These are phyloP conservation scores for Orius laevigatus DNA, from an alignment of 1,140 invertebrate genomes.

Conservation along the genomic window DNA sequence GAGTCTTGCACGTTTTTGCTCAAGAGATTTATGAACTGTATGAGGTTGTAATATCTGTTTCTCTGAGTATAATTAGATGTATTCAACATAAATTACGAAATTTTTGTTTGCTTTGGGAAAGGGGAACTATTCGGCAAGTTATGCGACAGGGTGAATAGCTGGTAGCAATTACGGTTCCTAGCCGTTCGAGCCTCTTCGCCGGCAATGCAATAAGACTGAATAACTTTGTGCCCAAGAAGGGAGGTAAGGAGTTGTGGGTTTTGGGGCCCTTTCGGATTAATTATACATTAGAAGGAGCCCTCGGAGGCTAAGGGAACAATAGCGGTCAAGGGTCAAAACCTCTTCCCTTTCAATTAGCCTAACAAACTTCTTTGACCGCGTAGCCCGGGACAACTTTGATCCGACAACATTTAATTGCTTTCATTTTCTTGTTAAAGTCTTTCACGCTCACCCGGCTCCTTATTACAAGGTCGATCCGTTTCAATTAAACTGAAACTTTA, in stretches of 20 bases:
- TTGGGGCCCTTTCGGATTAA: constrained; percentile 4
- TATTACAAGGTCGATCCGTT: constrained; percentile 12
- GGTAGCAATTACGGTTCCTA: too few species aligned
- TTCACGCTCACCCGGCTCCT: constrained; percentile 4
- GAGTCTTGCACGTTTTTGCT: too few species aligned
- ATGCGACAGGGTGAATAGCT: too few species aligned
- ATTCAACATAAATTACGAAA: too few species aligned
- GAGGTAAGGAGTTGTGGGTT: too few species aligned
- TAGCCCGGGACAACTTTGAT: constrained; percentile 3
- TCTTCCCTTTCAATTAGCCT: constrained; percentile 12
- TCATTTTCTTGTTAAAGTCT: constrained; percentile 15
- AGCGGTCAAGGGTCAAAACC: constrained; percentile 6
- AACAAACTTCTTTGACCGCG: constrained; percentile 17
- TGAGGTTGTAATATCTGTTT: too few species aligned
- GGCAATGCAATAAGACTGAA: constrained; percentile 8
- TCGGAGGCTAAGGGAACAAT: constrained; percentile 4
- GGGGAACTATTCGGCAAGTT: too few species aligned
- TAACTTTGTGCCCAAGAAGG: constrained; percentile 10
- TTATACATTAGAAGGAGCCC: constrained; percentile 11
- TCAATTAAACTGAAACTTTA: constrained; percentile 11
- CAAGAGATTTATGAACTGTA: too few species aligned
- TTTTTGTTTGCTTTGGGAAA: too few species aligned
- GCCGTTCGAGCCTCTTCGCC: too few species aligned
- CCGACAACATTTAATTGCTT: constrained; percentile 13
- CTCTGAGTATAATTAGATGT: too few species aligned